Base-by-base conservation (phyloP, 2,113 vertebrate species). In the Aviceda subcristata region DNA sequence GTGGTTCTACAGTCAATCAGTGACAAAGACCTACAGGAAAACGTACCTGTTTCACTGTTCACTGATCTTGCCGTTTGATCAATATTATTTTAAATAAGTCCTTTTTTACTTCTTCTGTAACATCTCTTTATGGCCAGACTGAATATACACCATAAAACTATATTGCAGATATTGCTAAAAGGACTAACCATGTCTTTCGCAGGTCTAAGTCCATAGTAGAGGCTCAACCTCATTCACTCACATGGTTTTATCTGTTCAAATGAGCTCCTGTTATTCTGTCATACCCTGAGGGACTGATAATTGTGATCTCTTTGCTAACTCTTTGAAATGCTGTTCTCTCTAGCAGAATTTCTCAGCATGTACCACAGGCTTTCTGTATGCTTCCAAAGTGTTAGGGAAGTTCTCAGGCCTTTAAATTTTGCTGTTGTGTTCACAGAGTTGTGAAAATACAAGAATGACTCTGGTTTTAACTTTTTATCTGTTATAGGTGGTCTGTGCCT, bases 1-100 rank as follows among this genome's bases (percentile, higher is more conserved):
- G 88, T 95, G 78, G 95, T 66, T 94, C 92, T 77, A 45, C 81
- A 92, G 88, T 96, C 96, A 96, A 69, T 94, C 94, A 86, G 95
- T 76, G 86, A 60, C 94, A 93, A 90, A 97, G 94, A 96, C 79
- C 91, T 80, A 53, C 87, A 94, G 94, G 94, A 97, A 97, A 94
- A 97, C 41, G 22, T 78, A 87, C 93, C 85, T 94, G 95, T 93
- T 98, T 96, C 97, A 94, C 92, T 91, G 82, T 95, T 97, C 95
- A 80, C 95, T 96, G 96, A 74, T 96, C 86, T 92, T 91, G 91
- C 86, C 96, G 93, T 97, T 97, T 97, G 94, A 98, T 98, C 97
- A 91, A 97, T 98, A 97, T 94, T 97, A 73, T 97, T 98, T 97
- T 97, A 82, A 96, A 97, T 95, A 38, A 95, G 80, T 91, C 66